A percentile compares a stretch with the other conserved stretches of the same genome.
Conservation (phyloP, 2,113 vertebrate genomes). For the Lepidothrix coronata region DNA sequence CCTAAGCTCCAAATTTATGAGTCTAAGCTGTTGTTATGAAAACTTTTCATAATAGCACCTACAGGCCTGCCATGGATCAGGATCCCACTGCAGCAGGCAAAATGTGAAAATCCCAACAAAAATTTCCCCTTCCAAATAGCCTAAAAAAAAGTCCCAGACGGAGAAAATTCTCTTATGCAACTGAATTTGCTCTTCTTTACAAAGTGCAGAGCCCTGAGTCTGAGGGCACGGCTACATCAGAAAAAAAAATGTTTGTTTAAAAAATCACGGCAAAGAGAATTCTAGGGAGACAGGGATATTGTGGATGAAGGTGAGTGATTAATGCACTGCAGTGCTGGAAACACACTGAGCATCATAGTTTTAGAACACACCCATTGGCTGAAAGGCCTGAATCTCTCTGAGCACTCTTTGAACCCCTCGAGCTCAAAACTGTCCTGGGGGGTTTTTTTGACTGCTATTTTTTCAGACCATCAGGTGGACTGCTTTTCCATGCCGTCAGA, state of each 20-base stretch:
- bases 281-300: not conserved
- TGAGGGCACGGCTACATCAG: not conserved
- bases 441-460: not conserved
- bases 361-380: not conserved
- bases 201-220: not conserved
- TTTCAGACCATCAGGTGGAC: not conserved
- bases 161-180: not conserved
- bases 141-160: not conserved
- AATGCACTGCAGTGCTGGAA: not conserved
- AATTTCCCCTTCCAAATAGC: not conserved
- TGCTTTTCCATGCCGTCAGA: not conserved
- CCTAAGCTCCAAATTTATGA: not conserved
- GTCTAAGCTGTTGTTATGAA: not conserved
- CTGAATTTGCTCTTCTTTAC: not conserved
- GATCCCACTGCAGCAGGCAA: not conserved
- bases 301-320: not conserved
- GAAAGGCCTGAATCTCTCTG: not conserved
- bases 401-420: not conserved
- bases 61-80: not conserved
- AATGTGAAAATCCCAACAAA: not conserved
- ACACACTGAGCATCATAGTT: not conserved
- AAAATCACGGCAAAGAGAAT: not conserved
- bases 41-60: not conserved
- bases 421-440: not conserved
- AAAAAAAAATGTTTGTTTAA: fast-evolving